Evolutionary conservation across 2,888 invertebrate species (phyloP).

Genomic region (Hydraecia micacea): DNA sequence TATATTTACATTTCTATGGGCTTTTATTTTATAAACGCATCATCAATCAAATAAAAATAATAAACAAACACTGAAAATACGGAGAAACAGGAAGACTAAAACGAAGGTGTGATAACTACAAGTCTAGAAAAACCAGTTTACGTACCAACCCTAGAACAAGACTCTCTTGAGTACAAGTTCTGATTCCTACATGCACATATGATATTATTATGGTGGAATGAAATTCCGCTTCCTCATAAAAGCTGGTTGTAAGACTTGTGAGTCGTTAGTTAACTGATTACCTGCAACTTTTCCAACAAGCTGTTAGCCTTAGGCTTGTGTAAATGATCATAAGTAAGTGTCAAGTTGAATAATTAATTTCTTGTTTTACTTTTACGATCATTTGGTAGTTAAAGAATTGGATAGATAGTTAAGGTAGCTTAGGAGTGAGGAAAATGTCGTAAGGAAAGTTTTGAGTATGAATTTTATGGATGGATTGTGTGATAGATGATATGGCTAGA

Average conservation of each 20-base stretch:
- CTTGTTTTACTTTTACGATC: not conserved
- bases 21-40: constrained; percentile 9
- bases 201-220: constrained; percentile 52
- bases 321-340: constrained; percentile 24
- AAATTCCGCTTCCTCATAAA: constrained; percentile 77
- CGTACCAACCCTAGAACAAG: constrained; percentile 34
- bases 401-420: not conserved
- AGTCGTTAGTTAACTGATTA: constrained; percentile 48
- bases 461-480: not conserved
- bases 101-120: constrained; percentile 9
- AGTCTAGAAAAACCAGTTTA: constrained; percentile 27
- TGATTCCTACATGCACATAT: constrained; percentile 55
- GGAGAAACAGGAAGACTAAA: constrained; percentile 32
- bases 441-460: not conserved
- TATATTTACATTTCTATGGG: too few relatives aligned
- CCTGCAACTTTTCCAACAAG: constrained; percentile 45
- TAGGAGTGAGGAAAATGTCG: not conserved
- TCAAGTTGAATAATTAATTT: constrained; percentile 20
- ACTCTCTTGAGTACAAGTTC: constrained; percentile 55
- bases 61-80: not conserved
- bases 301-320: constrained; percentile 35
- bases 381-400: not conserved
- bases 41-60: constrained; percentile 3
- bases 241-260: constrained; percentile 54
- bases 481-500: not conserved